Percentiles rank a stretch among this genome's conserved stretches.
phyloP scores from a whole-genome alignment of 2,113 vertebrate species.

The Garra rufa region DNA sequence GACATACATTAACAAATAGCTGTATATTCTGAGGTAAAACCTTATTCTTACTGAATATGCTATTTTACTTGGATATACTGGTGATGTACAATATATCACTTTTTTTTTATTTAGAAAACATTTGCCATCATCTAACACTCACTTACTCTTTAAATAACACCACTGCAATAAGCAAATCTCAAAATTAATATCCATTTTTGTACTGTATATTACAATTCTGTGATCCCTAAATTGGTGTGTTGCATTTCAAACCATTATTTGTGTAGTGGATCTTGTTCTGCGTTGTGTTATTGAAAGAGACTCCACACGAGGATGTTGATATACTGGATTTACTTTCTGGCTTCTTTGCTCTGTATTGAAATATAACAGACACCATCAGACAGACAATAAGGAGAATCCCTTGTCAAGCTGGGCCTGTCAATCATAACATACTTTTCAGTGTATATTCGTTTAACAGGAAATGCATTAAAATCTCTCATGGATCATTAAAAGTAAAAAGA shows the following conservation, averaged over 20 bases:
- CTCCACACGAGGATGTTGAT: too few relatives aligned
- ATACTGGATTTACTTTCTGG: too few relatives aligned
- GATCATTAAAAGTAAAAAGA: too few relatives aligned
- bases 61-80: neutral
- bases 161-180: neutral
- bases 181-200: neutral
- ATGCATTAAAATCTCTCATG: too few relatives aligned
- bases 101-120: neutral
- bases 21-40: neutral
- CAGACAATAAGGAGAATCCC: too few relatives aligned
- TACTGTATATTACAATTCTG: neutral
- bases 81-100: neutral
- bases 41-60: neutral
- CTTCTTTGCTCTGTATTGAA: too few relatives aligned
- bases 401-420: too few relatives aligned
- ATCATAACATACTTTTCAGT: too few relatives aligned
- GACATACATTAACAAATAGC: neutral
- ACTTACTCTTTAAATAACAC: neutral
- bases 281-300: too few relatives aligned
- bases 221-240: neutral
- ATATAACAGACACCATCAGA: too few relatives aligned
- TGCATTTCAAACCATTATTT: neutral
- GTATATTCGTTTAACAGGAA: too few relatives aligned
- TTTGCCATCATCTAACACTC: neutral
- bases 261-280: too few relatives aligned